phyloP scores from a whole-genome alignment of 1,140 invertebrate species.

The Drosophila subpulchrella region DNA sequence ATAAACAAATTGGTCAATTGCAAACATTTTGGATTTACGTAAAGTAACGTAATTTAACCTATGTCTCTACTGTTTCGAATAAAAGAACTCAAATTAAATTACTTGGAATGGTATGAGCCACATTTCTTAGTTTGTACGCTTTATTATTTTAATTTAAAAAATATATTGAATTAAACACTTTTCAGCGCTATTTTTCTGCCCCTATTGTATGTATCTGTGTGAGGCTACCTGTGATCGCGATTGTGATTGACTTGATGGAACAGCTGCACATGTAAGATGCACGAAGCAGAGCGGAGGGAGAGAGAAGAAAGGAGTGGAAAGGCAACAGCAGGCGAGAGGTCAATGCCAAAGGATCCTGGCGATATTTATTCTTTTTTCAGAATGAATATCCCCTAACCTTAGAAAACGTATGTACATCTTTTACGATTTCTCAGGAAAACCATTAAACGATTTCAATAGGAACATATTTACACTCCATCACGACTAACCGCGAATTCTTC shows the following conservation, averaged over 20 bases:
- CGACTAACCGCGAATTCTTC: not conserved
- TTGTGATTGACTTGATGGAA: constrained; percentile 45
- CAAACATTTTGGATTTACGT: no score
- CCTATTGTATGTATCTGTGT: constrained; percentile 7
- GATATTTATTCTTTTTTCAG: not conserved
- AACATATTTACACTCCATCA: not conserved
- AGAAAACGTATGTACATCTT: not conserved
- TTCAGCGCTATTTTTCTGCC: not conserved
- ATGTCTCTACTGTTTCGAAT: no score
- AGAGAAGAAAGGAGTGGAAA: not conserved
- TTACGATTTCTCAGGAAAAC: not conserved
- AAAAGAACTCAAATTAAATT: not conserved
- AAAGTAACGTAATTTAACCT: no score
- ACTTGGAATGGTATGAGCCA: no score
- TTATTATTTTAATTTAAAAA: not conserved
- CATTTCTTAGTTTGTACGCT: not conserved
- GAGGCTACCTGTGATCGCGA: constrained; percentile 58
- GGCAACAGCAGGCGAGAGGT: constrained; percentile 18
- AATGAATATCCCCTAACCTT: not conserved
- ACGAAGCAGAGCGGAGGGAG: not conserved
- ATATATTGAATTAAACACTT: not conserved
- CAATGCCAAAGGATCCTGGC: constrained; percentile 24
- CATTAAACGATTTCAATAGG: no score
- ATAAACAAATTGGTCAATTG: not conserved
- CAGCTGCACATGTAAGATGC: constrained; percentile 66